Conservation (phyloP, 2,113 vertebrate species). For the Varanus salvator region DNA sequence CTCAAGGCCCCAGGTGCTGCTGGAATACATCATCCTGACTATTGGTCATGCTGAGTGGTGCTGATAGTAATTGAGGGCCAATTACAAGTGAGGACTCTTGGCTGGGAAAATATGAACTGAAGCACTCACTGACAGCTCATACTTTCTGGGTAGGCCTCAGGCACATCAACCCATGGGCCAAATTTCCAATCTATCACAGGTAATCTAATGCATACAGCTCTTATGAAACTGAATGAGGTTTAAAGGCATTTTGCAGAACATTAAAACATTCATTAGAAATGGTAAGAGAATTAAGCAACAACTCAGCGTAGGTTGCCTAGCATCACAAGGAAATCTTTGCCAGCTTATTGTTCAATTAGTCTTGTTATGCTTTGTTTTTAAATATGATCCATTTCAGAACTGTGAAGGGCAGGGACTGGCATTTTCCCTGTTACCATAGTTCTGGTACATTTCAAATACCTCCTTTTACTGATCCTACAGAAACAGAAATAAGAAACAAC, state of each 20-base stretch:
- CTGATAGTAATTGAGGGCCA: background rate
- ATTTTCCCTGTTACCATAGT: background rate
- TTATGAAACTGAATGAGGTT: background rate
- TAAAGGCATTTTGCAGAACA: background rate
- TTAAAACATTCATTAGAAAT: background rate
- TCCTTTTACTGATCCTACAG: background rate
- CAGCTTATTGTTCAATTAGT: background rate
- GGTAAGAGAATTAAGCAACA: background rate
- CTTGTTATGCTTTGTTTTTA: background rate
- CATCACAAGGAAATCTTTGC: background rate
- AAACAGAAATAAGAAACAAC: background rate
- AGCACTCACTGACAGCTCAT: background rate
- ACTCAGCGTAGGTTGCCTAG: no score
- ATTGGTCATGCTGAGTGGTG: background rate
- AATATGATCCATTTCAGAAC: background rate
- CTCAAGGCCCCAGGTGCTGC: background rate
- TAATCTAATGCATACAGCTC: background rate
- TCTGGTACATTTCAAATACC: background rate
- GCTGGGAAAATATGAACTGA: background rate
- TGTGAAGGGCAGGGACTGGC: background rate
- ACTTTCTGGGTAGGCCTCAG: background rate
- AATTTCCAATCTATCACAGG: background rate
- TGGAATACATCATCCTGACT: background rate
- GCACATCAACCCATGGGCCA: background rate
- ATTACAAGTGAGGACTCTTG: background rate